A percentile compares a stretch with the other conserved stretches of the same genome.
Evolutionary conservation across 2,797 vertebrate species (phyloP).

Genomic region (Setipinna tenuifilis): DNA sequence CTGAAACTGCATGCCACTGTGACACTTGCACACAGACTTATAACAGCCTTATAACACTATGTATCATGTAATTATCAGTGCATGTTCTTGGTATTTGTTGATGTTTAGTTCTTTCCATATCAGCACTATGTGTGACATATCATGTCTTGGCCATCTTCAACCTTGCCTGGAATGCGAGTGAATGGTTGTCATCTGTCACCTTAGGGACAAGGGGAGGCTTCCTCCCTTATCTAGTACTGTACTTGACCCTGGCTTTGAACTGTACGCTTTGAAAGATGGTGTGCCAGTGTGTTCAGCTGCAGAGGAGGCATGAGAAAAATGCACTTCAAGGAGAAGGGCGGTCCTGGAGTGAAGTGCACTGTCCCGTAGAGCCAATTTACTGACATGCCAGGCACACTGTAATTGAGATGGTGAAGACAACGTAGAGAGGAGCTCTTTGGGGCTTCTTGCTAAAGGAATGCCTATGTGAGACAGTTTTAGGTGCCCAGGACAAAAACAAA

Average conservation of each 20-base stretch:
- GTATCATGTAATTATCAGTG: not conserved
- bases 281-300: conserved; percentile 26
- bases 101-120: not conserved
- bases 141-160: conserved; percentile 9
- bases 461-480: not conserved
- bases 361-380: not conserved
- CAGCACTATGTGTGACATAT: not conserved
- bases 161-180: not conserved
- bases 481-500: not conserved
- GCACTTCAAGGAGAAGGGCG: not conserved
- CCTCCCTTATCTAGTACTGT: not conserved
- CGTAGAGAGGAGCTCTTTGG: not conserved
- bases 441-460: not conserved
- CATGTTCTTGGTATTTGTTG: too few species aligned
- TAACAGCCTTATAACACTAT: not conserved
- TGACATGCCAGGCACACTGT: not conserved
- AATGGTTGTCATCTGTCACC: not conserved
- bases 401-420: not conserved
- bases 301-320: conserved; percentile 33
- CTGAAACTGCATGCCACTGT: not conserved
- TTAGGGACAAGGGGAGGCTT: conserved; percentile 22
- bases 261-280: conserved; percentile 7
- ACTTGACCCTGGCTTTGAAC: conserved; percentile 24
- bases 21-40: not conserved
- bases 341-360: not conserved